These are phyloP conservation scores for Trypoxylus dichotomus DNA, from an alignment of 1,140 invertebrate genomes.

Conservation along the genomic window DNA sequence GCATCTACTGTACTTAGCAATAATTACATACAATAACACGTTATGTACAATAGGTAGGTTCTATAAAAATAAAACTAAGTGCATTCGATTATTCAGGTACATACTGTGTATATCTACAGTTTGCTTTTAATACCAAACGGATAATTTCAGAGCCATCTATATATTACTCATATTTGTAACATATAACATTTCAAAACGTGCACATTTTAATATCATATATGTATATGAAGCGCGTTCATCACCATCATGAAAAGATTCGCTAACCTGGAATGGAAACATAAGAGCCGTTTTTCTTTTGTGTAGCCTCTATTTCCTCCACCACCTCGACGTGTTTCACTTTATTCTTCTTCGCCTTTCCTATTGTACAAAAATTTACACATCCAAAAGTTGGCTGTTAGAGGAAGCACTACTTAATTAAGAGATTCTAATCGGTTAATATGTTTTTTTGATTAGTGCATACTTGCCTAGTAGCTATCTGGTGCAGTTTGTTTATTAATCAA, in stretches of 20 bases:
- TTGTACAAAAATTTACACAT: neutral
- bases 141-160: conserved; percentile 7
- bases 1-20: neutral
- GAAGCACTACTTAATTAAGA: neutral
- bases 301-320: conserved; percentile 50
- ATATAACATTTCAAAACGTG: neutral
- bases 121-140: conserved; percentile 1
- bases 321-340: neutral
- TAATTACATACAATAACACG: no score
- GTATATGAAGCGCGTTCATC: neutral
- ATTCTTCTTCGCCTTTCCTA: neutral
- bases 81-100: neutral
- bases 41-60: no score
- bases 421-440: neutral
- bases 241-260: conserved; percentile 36
- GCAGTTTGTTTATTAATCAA: neutral
- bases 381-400: neutral
- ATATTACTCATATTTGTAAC: neutral
- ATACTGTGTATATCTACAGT: no score
- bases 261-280: conserved; percentile 79
- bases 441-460: neutral
- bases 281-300: conserved; percentile 70
- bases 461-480: neutral
- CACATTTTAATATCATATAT: neutral
- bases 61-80: no score